Conservation (phyloP, 1,140 invertebrate genomes). For the Teleopsis dalmanni region DNA sequence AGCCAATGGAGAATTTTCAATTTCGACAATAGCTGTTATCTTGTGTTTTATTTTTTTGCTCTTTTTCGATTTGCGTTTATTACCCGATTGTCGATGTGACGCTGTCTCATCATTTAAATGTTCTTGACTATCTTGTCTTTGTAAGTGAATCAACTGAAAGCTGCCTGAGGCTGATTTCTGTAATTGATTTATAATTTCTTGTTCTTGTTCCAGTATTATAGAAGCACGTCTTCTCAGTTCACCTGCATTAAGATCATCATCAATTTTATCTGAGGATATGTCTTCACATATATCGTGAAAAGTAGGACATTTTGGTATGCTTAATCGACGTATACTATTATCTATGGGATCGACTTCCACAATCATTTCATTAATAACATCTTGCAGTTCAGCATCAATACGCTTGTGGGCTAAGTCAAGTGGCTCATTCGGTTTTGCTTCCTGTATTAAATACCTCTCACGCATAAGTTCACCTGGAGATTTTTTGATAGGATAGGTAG, state of each 20-base stretch:
- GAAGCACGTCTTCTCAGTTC: conserved; percentile 36
- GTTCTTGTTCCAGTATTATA: conserved; percentile 40
- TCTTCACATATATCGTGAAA: conserved; percentile 50
- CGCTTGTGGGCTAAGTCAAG: neutral
- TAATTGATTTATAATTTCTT: conserved; percentile 34
- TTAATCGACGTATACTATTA: conserved; percentile 25
- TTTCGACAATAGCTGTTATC: conserved; percentile 33
- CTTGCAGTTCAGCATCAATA: conserved; percentile 7
- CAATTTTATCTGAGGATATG: conserved; percentile 47
- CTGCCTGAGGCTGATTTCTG: conserved; percentile 35
- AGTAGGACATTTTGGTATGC: conserved; percentile 43
- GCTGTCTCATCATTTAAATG: conserved; percentile 16
- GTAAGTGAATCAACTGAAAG: conserved; percentile 34
- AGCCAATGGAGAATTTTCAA: conserved; percentile 27
- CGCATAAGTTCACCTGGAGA: conserved; percentile 63
- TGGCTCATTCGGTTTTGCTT: conserved; percentile 46
- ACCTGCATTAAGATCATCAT: conserved; percentile 49
- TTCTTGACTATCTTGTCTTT: conserved; percentile 31
- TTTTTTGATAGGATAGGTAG: conserved; percentile 48
- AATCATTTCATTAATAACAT: conserved; percentile 4
- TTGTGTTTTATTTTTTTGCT: conserved; percentile 33
- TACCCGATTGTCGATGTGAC: neutral
- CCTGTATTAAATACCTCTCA: conserved; percentile 66
- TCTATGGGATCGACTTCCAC: conserved; percentile 9
- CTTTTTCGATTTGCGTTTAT: conserved; percentile 19